Evolutionary conservation across 2,113 vertebrate genomes (phyloP).

Genomic region (Notothenia rossii): DNA sequence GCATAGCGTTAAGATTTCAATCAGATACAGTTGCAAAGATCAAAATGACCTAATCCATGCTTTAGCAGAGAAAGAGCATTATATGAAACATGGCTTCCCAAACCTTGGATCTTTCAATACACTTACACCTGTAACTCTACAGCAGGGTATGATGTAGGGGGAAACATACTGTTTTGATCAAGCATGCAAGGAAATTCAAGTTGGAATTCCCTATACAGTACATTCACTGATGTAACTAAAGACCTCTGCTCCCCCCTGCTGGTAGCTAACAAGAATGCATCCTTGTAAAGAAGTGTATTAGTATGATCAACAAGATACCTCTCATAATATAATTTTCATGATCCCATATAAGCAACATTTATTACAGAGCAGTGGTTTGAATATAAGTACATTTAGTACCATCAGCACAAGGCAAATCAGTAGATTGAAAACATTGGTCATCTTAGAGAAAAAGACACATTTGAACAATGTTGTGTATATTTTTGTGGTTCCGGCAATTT

Average conservation of each 20-base stretch:
- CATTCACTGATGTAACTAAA: neutral
- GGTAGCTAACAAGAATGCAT: conserved; percentile 22
- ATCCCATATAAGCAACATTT: too few relatives aligned
- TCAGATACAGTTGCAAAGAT: neutral
- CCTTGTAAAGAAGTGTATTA: neutral
- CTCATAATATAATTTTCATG: too few relatives aligned
- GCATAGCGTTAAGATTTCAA: neutral
- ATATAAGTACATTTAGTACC: too few relatives aligned
- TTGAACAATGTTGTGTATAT: neutral
- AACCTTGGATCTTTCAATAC: neutral
- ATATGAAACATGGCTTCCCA: neutral
- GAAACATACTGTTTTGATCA: neutral
- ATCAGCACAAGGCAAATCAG: too few relatives aligned
- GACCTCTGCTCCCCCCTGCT: conserved; percentile 16
- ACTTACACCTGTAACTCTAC: neutral
- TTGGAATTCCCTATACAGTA: neutral
- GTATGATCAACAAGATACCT: too few relatives aligned
- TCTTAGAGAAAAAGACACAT: neutral
- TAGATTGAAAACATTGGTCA: neutral
- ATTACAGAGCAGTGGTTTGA: too few relatives aligned
- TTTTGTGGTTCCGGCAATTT: neutral
- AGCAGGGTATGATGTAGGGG: neutral
- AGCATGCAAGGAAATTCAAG: neutral
- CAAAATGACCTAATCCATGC: neutral
- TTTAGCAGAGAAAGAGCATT: neutral